phyloP scores from a whole-genome alignment of 2,113 vertebrate genomes.

The Paradoxurus hermaphroditus region DNA sequence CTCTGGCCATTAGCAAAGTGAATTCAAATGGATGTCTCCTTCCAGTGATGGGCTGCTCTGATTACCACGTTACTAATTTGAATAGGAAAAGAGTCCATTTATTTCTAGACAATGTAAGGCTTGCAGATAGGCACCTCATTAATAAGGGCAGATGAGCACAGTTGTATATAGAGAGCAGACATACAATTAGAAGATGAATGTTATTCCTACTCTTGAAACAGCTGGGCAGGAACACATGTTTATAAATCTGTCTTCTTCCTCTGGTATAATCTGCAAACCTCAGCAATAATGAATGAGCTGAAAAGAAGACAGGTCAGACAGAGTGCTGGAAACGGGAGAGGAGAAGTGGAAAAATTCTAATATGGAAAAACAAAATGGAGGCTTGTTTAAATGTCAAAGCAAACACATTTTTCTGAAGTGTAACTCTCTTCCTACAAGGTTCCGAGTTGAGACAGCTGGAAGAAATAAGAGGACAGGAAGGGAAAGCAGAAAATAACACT shows the following conservation, averaged over 20 bases:
- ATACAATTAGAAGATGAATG: slow-evolving; percentile 48
- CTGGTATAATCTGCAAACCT: slow-evolving; percentile 33
- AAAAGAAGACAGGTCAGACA: slow-evolving; percentile 27
- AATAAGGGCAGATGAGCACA: slow-evolving; percentile 50
- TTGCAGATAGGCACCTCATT: background rate
- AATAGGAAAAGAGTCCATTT: background rate
- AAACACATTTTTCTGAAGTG: slow-evolving; percentile 56
- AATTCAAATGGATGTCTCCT: slow-evolving; percentile 33
- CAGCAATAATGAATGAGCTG: slow-evolving; percentile 50
- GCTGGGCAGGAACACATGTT: slow-evolving; percentile 64
- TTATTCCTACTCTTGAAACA: slow-evolving; percentile 56
- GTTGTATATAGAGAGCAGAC: background rate
- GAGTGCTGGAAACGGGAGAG: background rate
- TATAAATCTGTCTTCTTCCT: slow-evolving; percentile 73
- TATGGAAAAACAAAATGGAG: slow-evolving; percentile 45
- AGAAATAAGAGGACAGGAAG: slow-evolving; percentile 51
- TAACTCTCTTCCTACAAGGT: slow-evolving; percentile 53
- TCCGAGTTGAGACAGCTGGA: slow-evolving; percentile 52
- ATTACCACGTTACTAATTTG: background rate
- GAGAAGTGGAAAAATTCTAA: slow-evolving; percentile 36
- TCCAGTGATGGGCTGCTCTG: background rate
- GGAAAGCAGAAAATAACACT: slow-evolving; percentile 45
- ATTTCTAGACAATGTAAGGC: slow-evolving; percentile 67
- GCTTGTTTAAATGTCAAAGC: slow-evolving; percentile 64
- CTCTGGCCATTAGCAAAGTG: slow-evolving; percentile 45